Conservation (phyloP, 1,140 invertebrate species). For the Brachionus calyciflorus region DNA sequence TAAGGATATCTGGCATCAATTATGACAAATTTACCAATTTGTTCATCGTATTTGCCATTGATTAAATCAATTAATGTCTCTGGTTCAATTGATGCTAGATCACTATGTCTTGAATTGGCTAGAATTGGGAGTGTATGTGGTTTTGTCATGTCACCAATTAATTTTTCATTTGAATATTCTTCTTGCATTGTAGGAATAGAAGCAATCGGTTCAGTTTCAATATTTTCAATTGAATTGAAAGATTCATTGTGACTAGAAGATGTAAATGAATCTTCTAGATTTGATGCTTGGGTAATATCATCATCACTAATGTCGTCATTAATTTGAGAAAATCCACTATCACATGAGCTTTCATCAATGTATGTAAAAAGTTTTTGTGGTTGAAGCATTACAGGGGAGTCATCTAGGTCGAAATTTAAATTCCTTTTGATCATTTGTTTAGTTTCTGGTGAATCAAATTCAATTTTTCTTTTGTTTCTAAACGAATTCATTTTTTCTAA, state of each 20-base stretch:
- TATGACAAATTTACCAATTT: slow-evolving; percentile 50
- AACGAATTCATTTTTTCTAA: too few species aligned
- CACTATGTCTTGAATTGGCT: slow-evolving; percentile 13
- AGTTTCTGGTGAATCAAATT: too few species aligned
- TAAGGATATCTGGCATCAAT: slow-evolving; percentile 81
- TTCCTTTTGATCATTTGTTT: too few species aligned
- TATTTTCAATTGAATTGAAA: background rate
- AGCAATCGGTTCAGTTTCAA: background rate
- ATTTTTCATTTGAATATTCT: background rate
- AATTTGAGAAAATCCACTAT: background rate
- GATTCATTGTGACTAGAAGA: background rate
- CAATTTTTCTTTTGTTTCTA: too few species aligned
- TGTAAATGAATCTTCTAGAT: slow-evolving; percentile 21
- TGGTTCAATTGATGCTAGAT: background rate
- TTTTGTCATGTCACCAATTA: slow-evolving; percentile 25
- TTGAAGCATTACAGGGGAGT: too few species aligned
- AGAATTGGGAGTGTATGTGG: background rate
- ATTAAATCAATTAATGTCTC: background rate
- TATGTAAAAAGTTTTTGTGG: too few species aligned
- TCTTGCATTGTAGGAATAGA: background rate
- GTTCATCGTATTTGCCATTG: background rate
- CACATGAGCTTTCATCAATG: background rate
- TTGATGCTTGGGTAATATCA: slow-evolving; percentile 7
- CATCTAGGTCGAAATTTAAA: too few species aligned
- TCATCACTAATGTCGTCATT: background rate